Evolutionary conservation across 2,888 invertebrate genomes (phyloP).

Genomic region (Tethea ocularis): DNA sequence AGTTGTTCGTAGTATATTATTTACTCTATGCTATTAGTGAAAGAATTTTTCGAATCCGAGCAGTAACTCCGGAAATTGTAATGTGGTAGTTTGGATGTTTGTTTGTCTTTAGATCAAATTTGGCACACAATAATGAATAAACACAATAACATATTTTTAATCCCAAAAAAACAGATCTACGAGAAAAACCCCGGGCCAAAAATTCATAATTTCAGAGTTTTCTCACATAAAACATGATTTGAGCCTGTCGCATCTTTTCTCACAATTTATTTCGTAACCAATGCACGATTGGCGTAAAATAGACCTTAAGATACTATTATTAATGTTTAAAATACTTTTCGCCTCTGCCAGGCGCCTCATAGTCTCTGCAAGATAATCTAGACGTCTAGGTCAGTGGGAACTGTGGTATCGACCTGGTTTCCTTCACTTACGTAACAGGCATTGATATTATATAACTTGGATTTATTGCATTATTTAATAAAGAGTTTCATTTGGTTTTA

Average conservation of each 20-base stretch:
- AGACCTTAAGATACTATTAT: slow-evolving; percentile 10
- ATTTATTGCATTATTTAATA: not conserved
- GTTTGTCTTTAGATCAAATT: too few relatives aligned
- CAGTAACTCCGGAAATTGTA: too few relatives aligned
- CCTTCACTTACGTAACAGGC: slow-evolving; percentile 10
- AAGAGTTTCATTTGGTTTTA: not conserved
- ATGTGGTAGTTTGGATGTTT: too few relatives aligned
- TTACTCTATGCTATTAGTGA: too few relatives aligned
- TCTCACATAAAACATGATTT: not conserved
- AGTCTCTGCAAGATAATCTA: slow-evolving; percentile 47
- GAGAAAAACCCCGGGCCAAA: too few relatives aligned
- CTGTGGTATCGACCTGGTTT: slow-evolving; percentile 45
- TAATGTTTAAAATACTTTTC: slow-evolving; percentile 7
- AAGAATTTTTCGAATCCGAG: too few relatives aligned
- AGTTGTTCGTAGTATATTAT: too few relatives aligned
- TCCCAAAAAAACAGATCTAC: too few relatives aligned
- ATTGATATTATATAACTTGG: slow-evolving; percentile 27
- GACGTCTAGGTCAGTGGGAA: slow-evolving; percentile 53
- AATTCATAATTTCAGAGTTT: too few relatives aligned
- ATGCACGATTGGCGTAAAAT: not conserved
- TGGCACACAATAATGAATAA: too few relatives aligned
- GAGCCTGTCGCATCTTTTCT: slow-evolving; percentile 1
- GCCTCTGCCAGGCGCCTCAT: slow-evolving; percentile 30
- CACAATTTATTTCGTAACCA: not conserved
- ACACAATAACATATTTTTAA: too few relatives aligned